Base-by-base conservation (phyloP, 2,797 vertebrate genomes). In the Chaetodon trifasciatus region DNA sequence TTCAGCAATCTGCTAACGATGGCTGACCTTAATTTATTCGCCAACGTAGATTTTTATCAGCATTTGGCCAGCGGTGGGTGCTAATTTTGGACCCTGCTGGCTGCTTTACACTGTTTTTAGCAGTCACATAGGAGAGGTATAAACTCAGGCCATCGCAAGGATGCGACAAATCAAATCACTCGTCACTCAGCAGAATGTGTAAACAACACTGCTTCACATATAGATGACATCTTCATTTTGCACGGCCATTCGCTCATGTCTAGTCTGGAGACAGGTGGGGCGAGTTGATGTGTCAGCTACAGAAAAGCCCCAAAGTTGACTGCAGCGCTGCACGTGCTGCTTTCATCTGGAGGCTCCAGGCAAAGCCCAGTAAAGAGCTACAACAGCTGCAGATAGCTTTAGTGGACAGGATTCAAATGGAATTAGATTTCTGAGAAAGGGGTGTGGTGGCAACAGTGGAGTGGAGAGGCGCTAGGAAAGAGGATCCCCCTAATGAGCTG, bases 341-440 rank as follows among this genome's bases (percentile, higher is more conserved):
- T 62, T 70, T 82, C 47, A 70, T 73, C 16, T 4, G 40, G 40
- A 66, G 62, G 42, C 50, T 58, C 82, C 19, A 37, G 68, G 53
- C 58, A 39, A 78, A 73, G 53, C 67, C 77, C 19, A 37, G 76
- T 77, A 47, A 89, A 82, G 69, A 76, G 72, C 63, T 32, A 21
- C 8, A 32, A 88, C 89, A 91, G 85, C 81, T 92, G 93, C 86
- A 57, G 49, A 24, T 35, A 42, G 83, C 74, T 87, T 93, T 85
- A 86, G 76, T 2, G 16, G 74, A 35, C 64, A 55, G 57, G 56
- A 68, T 62, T 74, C 7, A 53, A 57, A 73, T 46, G 61, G 56
- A 92, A 83, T 93, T 91, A 92, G 86, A 92, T 74, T 89, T 91
- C 87, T 67, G 76, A 88, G 89, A 91, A 92, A 21, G 39, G 49